These are phyloP conservation scores for Xiphophorus couchianus DNA, from an alignment of 2,113 vertebrate species.

Conservation along the genomic window DNA sequence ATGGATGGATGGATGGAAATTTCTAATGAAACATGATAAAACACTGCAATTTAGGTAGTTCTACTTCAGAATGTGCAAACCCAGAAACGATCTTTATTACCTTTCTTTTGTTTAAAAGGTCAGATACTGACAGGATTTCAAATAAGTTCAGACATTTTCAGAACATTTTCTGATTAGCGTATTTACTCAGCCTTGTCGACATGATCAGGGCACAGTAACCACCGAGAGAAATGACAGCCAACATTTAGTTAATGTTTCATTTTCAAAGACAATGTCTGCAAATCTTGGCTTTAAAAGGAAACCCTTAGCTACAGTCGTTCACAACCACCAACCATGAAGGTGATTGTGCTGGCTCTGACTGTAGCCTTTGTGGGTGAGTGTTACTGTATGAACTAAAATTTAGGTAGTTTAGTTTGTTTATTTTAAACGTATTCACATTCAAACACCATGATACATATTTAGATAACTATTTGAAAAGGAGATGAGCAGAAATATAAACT, in stretches of 20 bases:
- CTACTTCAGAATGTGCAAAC: neutral
- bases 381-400: neutral
- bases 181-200: slow-evolving; percentile 26
- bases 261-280: neutral
- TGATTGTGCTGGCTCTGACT: slow-evolving; percentile 61
- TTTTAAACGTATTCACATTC: no score
- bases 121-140: neutral
- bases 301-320: neutral
- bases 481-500: no score
- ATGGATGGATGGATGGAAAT: no score
- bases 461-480: no score
- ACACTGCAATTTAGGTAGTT: neutral
- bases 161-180: slow-evolving; percentile 17
- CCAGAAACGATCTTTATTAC: neutral
- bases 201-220: slow-evolving; percentile 45
- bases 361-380: slow-evolving; percentile 71
- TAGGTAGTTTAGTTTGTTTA: neutral
- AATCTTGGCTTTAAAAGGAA: slow-evolving; percentile 53
- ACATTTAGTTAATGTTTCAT: slow-evolving; percentile 59
- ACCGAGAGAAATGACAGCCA: slow-evolving; percentile 11
- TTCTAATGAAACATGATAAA: no score
- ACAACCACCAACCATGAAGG: slow-evolving; percentile 71
- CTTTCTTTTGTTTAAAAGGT: neutral
- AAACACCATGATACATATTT: no score
- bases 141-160: neutral